Evolutionary conservation across 2,888 invertebrate species (phyloP).

Genomic region (Sepioteuthis lessoniana): DNA sequence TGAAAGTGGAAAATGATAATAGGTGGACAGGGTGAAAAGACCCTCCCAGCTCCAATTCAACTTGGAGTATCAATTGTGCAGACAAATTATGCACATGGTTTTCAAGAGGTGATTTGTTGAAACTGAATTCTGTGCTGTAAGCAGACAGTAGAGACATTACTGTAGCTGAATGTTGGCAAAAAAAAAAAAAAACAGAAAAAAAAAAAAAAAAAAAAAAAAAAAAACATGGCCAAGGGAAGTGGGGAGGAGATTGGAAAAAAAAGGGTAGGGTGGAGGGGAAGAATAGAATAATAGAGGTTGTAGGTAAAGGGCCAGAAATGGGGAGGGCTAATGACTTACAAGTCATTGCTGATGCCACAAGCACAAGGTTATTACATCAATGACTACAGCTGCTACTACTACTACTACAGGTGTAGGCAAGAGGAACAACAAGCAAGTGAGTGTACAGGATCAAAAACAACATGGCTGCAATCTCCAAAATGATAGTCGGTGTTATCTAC

Average conservation of each 20-base stretch:
- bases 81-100: not conserved
- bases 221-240: no score
- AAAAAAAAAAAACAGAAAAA: no score
- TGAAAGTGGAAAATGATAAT: no score
- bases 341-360: slow-evolving; percentile 1
- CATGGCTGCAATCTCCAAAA: not conserved
- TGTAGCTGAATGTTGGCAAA: not conserved
- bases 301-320: not conserved
- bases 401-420: not conserved
- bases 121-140: not conserved
- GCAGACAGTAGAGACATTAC: not conserved
- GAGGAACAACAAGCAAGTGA: not conserved
- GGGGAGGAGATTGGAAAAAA: no score
- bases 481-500: no score
- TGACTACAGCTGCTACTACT: not conserved
- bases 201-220: no score
- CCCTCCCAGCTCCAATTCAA: not conserved
- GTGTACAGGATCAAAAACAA: not conserved
- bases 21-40: not conserved
- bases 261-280: not conserved
- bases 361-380: not conserved
- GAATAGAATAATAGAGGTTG: no score
- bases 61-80: not conserved
- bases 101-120: slow-evolving; percentile 23
- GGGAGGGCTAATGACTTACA: not conserved